These are phyloP conservation scores for Brachionus sp. DNA, from an alignment of 1,140 invertebrate genomes.

Conservation along the genomic window DNA sequence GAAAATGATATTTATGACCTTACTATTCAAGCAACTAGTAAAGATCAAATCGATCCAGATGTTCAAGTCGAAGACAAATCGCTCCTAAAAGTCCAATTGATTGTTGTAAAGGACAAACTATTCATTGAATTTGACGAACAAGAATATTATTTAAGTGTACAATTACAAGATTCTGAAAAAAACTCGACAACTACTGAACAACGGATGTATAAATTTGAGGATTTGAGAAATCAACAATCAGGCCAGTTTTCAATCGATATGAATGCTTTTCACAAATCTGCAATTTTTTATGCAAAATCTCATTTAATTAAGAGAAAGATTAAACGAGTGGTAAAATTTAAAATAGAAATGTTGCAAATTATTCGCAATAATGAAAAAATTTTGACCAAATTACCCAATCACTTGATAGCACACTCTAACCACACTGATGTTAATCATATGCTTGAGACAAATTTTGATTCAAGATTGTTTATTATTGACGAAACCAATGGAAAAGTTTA, in stretches of 20 bases:
- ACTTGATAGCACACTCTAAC: neutral
- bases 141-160: slow-evolving; percentile 23
- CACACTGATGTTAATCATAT: neutral
- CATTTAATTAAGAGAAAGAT: slow-evolving; percentile 32
- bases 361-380: neutral
- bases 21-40: slow-evolving; percentile 10
- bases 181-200: neutral
- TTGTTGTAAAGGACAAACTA: slow-evolving; percentile 29
- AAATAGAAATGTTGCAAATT: slow-evolving; percentile 37
- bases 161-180: neutral
- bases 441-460: neutral
- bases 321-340: slow-evolving; percentile 23
- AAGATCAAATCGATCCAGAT: neutral
- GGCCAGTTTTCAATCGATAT: neutral
- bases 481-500: slow-evolving; percentile 26
- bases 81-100: neutral
- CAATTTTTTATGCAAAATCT: slow-evolving; percentile 25
- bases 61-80: neutral
- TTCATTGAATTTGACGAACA: slow-evolving; percentile 36
- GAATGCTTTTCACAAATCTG: neutral
- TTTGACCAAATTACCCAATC: slow-evolving; percentile 1
- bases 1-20: neutral
- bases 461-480: neutral
- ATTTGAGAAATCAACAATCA: neutral
- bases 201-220: neutral